Percentiles rank a stretch among this genome's conserved stretches.
These are phyloP conservation scores for Rutilus rutilus DNA, from an alignment of 2,113 vertebrate genomes.

Conservation along the genomic window DNA sequence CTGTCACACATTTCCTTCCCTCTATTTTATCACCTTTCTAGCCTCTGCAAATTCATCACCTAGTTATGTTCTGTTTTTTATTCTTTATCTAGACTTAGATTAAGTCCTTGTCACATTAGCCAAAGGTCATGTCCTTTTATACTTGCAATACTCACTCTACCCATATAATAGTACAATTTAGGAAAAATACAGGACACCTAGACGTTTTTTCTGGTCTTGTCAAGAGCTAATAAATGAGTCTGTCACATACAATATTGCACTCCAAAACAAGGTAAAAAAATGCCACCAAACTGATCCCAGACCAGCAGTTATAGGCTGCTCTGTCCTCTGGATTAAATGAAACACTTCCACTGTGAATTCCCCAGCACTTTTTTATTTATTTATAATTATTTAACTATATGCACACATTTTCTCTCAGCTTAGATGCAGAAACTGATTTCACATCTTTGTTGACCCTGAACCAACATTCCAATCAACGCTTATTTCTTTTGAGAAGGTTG, in stretches of 20 bases:
- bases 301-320: background rate
- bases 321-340: background rate
- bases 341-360: background rate
- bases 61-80: slow-evolving; percentile 14
- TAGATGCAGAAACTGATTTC: too few species aligned
- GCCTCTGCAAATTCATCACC: background rate
- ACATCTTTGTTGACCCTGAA: too few species aligned
- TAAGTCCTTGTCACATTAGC: background rate
- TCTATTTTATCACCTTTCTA: too few species aligned
- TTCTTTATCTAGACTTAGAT: background rate
- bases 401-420: background rate
- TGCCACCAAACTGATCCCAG: background rate
- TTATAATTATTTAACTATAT: background rate
- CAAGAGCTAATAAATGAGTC: slow-evolving; percentile 49
- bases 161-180: background rate
- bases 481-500: too few species aligned
- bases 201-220: background rate
- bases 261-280: slow-evolving; percentile 60
- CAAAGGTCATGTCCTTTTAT: slow-evolving; percentile 15
- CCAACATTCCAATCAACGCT: too few species aligned
- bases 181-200: background rate
- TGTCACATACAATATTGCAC: slow-evolving; percentile 54
- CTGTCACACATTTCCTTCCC: background rate
- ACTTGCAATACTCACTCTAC: background rate
- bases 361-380: background rate